Conservation (phyloP, 1,140 invertebrate species). For the Drosophila punjabiensis region DNA sequence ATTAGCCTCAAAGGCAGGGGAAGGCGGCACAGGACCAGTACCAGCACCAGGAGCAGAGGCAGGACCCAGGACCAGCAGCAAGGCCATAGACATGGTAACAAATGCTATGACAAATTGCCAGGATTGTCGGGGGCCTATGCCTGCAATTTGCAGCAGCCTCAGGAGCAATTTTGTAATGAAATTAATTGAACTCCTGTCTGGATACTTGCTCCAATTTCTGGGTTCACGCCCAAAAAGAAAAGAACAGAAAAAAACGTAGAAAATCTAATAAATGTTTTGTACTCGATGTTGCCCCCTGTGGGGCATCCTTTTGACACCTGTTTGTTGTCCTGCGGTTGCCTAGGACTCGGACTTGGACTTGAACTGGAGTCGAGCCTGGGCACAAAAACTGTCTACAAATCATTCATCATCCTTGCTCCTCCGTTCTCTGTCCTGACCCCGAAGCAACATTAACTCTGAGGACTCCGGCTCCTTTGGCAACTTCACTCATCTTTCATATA, state of each 20-base stretch:
- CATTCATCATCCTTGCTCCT: slow-evolving; percentile 65
- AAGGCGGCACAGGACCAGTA: slow-evolving; percentile 3
- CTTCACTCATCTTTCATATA: slow-evolving; percentile 74
- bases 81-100: slow-evolving; percentile 17
- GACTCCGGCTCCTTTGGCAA: slow-evolving; percentile 51
- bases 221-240: slow-evolving; percentile 44
- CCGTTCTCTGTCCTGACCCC: neutral
- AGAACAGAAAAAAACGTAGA: slow-evolving; percentile 13
- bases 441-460: slow-evolving; percentile 50
- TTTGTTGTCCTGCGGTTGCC: slow-evolving; percentile 71
- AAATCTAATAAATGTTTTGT: slow-evolving; percentile 75
- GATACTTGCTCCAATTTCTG: slow-evolving; percentile 48
- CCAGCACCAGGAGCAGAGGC: neutral
- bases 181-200: slow-evolving; percentile 61
- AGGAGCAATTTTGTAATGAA: slow-evolving; percentile 76
- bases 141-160: slow-evolving; percentile 47
- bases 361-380: neutral
- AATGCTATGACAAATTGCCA: slow-evolving; percentile 76
- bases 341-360: slow-evolving; percentile 5
- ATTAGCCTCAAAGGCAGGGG: slow-evolving; percentile 46
- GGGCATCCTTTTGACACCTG: slow-evolving; percentile 70
- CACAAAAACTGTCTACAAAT: slow-evolving; percentile 71
- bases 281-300: slow-evolving; percentile 4
- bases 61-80: neutral
- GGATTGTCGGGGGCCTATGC: slow-evolving; percentile 16